phyloP scores from a whole-genome alignment of 1,140 invertebrate species.

The Drosophila pallidifrons region DNA sequence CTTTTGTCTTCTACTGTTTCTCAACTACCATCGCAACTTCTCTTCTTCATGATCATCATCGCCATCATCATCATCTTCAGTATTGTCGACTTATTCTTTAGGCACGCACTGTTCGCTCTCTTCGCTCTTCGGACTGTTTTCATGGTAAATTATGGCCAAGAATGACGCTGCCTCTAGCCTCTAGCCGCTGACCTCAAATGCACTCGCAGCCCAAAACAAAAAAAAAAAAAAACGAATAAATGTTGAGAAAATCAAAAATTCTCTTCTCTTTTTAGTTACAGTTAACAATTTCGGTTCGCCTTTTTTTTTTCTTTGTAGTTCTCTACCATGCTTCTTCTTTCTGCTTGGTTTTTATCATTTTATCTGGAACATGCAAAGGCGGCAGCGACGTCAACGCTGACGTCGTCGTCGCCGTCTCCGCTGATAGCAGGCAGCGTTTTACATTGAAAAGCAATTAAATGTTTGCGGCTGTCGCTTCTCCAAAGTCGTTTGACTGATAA shows the following conservation, averaged over 20 bases:
- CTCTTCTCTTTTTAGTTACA: slow-evolving; percentile 31
- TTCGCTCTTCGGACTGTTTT: slow-evolving; percentile 38
- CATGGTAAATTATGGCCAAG: slow-evolving; percentile 61
- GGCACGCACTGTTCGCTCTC: slow-evolving; percentile 44
- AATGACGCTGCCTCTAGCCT: slow-evolving; percentile 40
- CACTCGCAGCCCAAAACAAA: slow-evolving; percentile 31
- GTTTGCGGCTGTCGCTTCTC: slow-evolving; percentile 53
- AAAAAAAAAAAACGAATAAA: slow-evolving; percentile 1
- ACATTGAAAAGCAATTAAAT: slow-evolving; percentile 77
- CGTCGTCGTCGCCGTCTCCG: slow-evolving; percentile 14
- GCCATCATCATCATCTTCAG: neutral
- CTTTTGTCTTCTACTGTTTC: slow-evolving; percentile 17
- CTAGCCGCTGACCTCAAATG: slow-evolving; percentile 54
- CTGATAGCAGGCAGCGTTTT: slow-evolving; percentile 49
- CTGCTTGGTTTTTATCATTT: slow-evolving; percentile 46
- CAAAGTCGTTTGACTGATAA: slow-evolving; percentile 55
- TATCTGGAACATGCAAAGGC: slow-evolving; percentile 60
- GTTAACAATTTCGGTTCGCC: slow-evolving; percentile 33
- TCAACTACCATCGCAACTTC: neutral
- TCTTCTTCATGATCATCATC: slow-evolving; percentile 2
- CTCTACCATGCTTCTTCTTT: neutral
- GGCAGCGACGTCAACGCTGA: slow-evolving; percentile 11
- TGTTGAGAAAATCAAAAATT: slow-evolving; percentile 18
- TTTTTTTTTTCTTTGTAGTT: slow-evolving; percentile 22
- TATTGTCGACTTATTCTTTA: slow-evolving; percentile 21